Conservation (phyloP, 2,113 vertebrate species). For the Petrocephalus microphthalmus region DNA sequence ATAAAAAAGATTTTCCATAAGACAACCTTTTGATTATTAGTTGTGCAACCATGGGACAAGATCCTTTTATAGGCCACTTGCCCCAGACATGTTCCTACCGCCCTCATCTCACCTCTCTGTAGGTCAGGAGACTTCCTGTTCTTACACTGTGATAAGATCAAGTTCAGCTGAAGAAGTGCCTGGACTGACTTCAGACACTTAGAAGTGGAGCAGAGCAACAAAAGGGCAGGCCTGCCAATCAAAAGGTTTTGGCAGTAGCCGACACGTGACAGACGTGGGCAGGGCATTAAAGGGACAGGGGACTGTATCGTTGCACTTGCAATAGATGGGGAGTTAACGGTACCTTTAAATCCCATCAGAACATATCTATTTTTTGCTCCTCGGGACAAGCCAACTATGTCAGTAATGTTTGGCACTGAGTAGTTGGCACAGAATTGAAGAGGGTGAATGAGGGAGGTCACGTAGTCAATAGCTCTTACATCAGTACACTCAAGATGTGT, state of each 20-base stretch:
- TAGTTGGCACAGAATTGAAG: not conserved
- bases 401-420: slow-evolving; percentile 4
- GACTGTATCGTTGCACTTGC: not conserved
- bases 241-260: not conserved
- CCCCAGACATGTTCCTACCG: not conserved
- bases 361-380: slow-evolving; percentile 2
- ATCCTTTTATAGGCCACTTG: not conserved
- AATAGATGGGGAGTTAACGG: not conserved
- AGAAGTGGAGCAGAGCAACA: not conserved
- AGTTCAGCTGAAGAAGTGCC: not conserved
- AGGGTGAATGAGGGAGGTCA: slow-evolving; percentile 16
- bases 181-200: not conserved
- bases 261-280: not conserved
- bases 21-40: not conserved
- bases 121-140: not conserved
- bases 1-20: not conserved
- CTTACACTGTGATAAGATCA: not conserved
- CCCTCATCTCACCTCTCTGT: not conserved
- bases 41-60: not conserved
- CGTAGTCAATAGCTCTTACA: not conserved
- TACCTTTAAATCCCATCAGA: not conserved
- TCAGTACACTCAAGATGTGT: not conserved
- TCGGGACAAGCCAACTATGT: not conserved
- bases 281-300: not conserved
- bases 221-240: not conserved